These are phyloP conservation scores for Cichladusa arquata DNA, from an alignment of 2,113 vertebrate species.

Conservation along the genomic window DNA sequence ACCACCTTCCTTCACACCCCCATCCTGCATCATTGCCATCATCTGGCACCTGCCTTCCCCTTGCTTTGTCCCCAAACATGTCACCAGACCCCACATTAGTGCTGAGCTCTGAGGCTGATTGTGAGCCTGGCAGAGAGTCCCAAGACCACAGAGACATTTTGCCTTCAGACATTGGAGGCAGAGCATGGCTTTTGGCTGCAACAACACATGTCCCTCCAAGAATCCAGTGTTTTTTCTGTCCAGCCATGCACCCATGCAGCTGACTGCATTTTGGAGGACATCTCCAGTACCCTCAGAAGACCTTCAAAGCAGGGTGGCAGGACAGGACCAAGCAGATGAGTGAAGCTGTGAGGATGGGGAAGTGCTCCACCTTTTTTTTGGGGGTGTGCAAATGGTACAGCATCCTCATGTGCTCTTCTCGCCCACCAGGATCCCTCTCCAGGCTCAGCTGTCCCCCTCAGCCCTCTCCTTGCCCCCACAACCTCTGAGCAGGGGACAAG, in stretches of 20 bases:
- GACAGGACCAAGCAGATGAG: background rate
- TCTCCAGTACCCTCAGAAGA: background rate
- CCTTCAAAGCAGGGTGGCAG: background rate
- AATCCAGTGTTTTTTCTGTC: background rate
- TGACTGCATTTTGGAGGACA: background rate
- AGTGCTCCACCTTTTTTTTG: background rate
- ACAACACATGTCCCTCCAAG: background rate
- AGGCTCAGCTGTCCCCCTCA: background rate
- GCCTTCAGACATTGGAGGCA: background rate
- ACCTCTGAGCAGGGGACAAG: background rate
- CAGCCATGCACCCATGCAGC: background rate
- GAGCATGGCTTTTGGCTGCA: background rate
- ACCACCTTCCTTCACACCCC: background rate
- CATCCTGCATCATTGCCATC: rapidly evolving
- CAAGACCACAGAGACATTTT: background rate
- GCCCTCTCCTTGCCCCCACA: background rate
- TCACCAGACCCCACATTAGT: background rate
- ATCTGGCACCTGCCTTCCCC: background rate
- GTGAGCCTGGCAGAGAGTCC: background rate
- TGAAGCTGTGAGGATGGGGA: background rate
- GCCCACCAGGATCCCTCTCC: rapidly evolving
- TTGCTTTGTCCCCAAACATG: background rate
- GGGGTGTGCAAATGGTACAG: background rate
- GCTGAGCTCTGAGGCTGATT: background rate
- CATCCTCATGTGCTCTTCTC: background rate